Evolutionary conservation across 2,113 vertebrate genomes (phyloP).

Genomic region (Petromus typicus): DNA sequence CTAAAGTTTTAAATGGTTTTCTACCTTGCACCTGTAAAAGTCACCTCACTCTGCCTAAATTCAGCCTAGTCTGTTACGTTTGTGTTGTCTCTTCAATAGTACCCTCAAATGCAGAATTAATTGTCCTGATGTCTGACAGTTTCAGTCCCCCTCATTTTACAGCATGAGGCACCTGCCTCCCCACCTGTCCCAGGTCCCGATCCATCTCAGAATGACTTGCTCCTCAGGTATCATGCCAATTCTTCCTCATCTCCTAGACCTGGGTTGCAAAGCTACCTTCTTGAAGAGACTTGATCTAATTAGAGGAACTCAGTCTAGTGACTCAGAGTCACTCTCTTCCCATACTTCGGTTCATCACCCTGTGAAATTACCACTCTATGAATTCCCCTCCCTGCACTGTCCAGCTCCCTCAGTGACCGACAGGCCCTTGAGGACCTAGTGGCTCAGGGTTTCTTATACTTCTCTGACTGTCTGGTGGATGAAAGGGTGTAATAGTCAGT

Average conservation of each 20-base stretch:
- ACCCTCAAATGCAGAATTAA: neutral
- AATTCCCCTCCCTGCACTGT: neutral
- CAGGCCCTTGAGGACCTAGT: neutral
- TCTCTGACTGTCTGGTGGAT: neutral
- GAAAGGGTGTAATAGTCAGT: neutral
- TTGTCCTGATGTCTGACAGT: neutral
- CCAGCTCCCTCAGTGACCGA: too few relatives aligned
- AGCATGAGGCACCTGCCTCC: fast-evolving
- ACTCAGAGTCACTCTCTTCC: neutral
- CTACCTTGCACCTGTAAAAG: neutral
- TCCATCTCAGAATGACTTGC: neutral
- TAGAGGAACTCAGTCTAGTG: neutral
- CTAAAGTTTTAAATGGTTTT: neutral
- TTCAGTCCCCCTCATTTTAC: neutral
- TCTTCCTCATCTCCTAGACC: neutral
- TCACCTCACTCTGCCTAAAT: fast-evolving
- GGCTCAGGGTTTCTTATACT: neutral
- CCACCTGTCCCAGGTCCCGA: fast-evolving
- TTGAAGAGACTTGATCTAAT: neutral
- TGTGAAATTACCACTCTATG: too few relatives aligned
- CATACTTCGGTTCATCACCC: neutral
- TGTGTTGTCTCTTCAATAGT: neutral
- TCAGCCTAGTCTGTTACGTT: neutral
- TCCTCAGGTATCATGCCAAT: fast-evolving
- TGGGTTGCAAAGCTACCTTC: neutral